Base-by-base conservation (phyloP, 2,888 invertebrate species). In the Drosophila atripex region DNA sequence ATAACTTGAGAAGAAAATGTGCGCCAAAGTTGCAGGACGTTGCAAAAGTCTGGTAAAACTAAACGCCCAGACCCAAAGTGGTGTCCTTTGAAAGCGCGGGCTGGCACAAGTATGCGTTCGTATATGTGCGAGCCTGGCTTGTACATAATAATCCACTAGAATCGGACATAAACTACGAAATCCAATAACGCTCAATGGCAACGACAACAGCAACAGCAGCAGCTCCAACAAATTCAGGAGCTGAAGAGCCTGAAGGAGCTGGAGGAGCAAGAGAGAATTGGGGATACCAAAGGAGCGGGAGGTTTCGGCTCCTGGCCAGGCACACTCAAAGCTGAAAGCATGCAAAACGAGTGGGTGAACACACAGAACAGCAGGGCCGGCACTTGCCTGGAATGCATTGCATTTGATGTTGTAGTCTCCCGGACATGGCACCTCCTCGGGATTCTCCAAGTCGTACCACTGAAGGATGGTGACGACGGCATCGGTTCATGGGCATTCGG, bases 381-480 rank as follows among this genome's bases (percentile, higher is more conserved):
- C 74, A 86, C 82, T 89, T 89, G 86, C 91, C 86, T 91, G 93
- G 92, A 94, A 96, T 1, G 94, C 93, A 18, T 92, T 91, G 76
- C 96, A 89, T 9, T 89, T 92, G 3, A 93, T 91, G n/a, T 94
- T 93, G 90, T 96, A 97, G 2, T 93, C 93, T 80, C 94, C 92
- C 0, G 98, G 98, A 85, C 95, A 94, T 0, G 93, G 92, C 12
- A 92, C 90, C 0, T 94, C 93, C 91, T 98, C 98, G 0, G 97
- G 97, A 11, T 93, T 93, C 89, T 98, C 97, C 88, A 94, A 93
- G 90, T 97, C 96, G 89, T 94, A 97, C 97, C 97, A 98, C 94
- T 96, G 68, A 39, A 71, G 38, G 53, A 56, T 28, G 51, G 61
- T 35, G 35, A 18, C 18, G 16, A 49, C 14, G 30, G 47, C 25